These are phyloP conservation scores for Aradus depressus DNA, from an alignment of 2,888 invertebrate species.

Conservation along the genomic window DNA sequence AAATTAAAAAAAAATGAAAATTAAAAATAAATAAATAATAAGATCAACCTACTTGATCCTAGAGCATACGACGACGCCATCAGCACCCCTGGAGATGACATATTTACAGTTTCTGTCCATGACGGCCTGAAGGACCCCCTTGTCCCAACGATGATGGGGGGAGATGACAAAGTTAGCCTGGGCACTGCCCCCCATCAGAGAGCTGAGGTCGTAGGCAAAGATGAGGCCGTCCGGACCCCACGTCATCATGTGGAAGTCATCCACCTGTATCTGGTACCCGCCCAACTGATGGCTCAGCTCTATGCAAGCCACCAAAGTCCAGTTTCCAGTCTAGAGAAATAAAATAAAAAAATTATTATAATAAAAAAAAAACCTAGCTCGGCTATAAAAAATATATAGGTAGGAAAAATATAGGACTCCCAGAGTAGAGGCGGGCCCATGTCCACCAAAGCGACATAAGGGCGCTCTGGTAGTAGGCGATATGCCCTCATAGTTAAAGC, in stretches of 20 bases:
- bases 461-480: too few species aligned
- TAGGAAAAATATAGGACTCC: too few species aligned
- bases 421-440: too few species aligned
- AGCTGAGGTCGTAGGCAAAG: neutral
- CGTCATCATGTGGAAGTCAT: conserved; percentile 5
- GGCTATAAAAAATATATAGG: too few species aligned
- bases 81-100: conserved; percentile 3
- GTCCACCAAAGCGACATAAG: too few species aligned
- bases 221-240: conserved; percentile 8
- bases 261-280: neutral
- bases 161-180: neutral
- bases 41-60: conserved; percentile 7
- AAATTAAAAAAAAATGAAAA: too few species aligned
- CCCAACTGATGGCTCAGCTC: conserved; percentile 8
- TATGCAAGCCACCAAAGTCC: conserved; percentile 1
- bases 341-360: too few species aligned
- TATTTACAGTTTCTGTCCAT: conserved; percentile 6
- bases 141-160: conserved; percentile 10
- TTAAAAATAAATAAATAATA: neutral
- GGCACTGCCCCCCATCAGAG: neutral
- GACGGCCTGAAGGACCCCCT: conserved; percentile 4
- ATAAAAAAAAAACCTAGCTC: too few species aligned
- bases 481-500: too few species aligned
- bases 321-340: conserved; percentile 3
- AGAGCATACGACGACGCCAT: conserved; percentile 4